Percentiles rank a stretch among this genome's conserved stretches.
These are phyloP conservation scores for Synergus gifuensis DNA, from an alignment of 2,888 invertebrate genomes.

Conservation along the genomic window DNA sequence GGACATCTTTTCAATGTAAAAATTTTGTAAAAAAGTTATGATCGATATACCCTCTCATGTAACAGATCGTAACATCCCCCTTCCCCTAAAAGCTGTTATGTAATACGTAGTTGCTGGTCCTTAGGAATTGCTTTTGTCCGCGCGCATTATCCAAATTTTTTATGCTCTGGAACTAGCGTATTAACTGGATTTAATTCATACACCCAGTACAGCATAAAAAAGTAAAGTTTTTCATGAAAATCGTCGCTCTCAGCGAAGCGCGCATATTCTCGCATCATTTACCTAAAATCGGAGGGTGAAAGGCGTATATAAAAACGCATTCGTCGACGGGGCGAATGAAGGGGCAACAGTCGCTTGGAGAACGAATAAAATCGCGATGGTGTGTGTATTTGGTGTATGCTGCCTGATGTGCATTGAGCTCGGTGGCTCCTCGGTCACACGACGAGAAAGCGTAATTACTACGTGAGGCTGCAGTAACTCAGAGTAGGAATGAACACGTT, in stretches of 20 bases:
- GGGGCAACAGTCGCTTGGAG: slow-evolving; percentile 50
- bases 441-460: slow-evolving; percentile 69
- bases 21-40: too few relatives aligned
- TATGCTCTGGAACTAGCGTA: background rate
- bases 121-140: background rate
- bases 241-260: background rate
- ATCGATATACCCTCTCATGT: too few relatives aligned
- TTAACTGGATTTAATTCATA: background rate
- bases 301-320: background rate
- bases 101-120: background rate
- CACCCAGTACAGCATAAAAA: background rate
- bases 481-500: slow-evolving; percentile 63
- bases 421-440: slow-evolving; percentile 53
- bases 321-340: background rate
- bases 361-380: slow-evolving; percentile 43
- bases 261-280: background rate
- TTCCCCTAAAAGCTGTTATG: too few relatives aligned
- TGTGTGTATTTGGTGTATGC: slow-evolving; percentile 42
- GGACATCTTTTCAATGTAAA: too few relatives aligned
- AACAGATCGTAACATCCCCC: too few relatives aligned
- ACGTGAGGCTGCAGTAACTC: slow-evolving; percentile 57
- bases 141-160: background rate
- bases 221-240: background rate
- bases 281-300: slow-evolving; percentile 4
- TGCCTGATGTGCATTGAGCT: slow-evolving; percentile 47